Evolutionary conservation across 2,888 invertebrate genomes (phyloP), one percentile per base, ranked within the genome.

Genomic region (Drosophila sordidula): DNA sequence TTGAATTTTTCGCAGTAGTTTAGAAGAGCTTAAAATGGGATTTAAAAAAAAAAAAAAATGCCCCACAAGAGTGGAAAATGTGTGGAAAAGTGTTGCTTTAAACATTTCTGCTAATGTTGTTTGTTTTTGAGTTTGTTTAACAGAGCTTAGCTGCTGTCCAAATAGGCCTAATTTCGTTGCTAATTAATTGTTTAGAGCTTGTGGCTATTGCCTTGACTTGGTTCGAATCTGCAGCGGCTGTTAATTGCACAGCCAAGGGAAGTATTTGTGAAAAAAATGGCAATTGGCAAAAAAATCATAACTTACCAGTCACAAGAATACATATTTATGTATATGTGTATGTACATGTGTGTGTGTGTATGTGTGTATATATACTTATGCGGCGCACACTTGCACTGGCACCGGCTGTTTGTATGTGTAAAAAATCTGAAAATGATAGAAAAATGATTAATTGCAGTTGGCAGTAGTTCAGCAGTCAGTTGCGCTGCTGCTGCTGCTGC

Each of bases 381-480:
- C 45, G 18, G 14, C 52, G 36, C 34, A 61, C 16, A 39, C 16
- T 18, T 36, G 54, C 41, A 39, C 38, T 44, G 68, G 69, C 59
- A 69, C 69, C 68, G 68, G 70, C 61, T 70, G 71, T 72, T 51
- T 75, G 72, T 78, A 72, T 80, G 62, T 79, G 58, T 81, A 75
- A 86, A 85, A 89, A 90, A 89, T 87, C 90, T 90, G 90, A 89
- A 89, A 90, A 85, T 87, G 89, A 89, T 89, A 87, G 89, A 78
- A 88, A 88, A 89, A 90, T 90, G 90, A 90, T 90, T 90, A 90
- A 90, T 90, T 89, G 89, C 85, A 81, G 78, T 85, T 90, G 81
- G 87, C 90, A 89, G 81, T 88, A 79, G 87, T 88, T 89, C 89
- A 88, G 84, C 87, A 82, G 84, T 75, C 85, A 77, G 89, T 78